Percentiles rank a stretch among this genome's conserved stretches.
phyloP scores from a whole-genome alignment of 1,140 invertebrate species.

The Laupala kohalensis region DNA sequence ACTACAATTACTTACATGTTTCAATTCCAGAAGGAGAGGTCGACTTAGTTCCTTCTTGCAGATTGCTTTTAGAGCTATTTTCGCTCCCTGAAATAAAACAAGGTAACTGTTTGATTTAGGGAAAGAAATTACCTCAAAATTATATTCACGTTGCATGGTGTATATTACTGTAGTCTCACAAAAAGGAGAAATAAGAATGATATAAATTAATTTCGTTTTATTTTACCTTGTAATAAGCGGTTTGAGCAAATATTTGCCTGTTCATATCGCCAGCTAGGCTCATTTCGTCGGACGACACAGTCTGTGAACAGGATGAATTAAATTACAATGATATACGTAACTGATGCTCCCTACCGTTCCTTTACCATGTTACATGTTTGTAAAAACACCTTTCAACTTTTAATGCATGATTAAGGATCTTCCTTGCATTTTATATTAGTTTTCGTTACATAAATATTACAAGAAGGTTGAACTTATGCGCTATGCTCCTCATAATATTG shows the following conservation, averaged over 20 bases:
- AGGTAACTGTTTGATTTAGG: no score
- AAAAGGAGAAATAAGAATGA: neutral
- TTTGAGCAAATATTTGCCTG: conserved; percentile 71
- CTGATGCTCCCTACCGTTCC: no score
- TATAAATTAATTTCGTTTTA: neutral
- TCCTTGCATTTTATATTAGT: no score
- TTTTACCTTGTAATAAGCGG: conserved; percentile 70
- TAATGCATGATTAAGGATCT: no score
- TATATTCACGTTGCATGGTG: neutral
- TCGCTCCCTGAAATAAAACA: conserved; percentile 36
- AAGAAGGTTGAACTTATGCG: no score
- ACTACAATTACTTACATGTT: conserved; percentile 42
- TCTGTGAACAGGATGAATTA: no score
- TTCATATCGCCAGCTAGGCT: conserved; percentile 56
- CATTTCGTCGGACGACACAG: conserved; percentile 59
- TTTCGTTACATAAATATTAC: no score
- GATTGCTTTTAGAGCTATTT: conserved; percentile 81
- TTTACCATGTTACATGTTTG: no score
- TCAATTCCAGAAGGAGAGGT: conserved; percentile 74
- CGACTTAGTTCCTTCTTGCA: conserved; percentile 70
- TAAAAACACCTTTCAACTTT: no score
- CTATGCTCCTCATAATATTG: no score
- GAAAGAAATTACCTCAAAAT: no score
- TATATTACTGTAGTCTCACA: neutral
- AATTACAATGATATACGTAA: no score